Evolutionary conservation across 2,113 vertebrate genomes (phyloP).

Genomic region (Varanus komodoensis): DNA sequence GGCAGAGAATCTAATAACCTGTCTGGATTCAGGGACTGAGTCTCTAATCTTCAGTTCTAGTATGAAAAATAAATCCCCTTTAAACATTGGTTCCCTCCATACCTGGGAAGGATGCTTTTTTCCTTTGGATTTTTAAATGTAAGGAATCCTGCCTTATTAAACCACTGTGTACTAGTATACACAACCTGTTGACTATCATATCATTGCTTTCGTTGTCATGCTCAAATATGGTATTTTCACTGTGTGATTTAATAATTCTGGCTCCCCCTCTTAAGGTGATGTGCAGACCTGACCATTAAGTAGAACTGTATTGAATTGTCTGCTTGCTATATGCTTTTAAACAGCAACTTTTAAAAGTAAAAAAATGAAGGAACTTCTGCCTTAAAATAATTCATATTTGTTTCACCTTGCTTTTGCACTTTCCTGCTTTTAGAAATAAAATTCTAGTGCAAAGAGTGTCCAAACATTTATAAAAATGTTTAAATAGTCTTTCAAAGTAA

Average conservation of each 20-base stretch:
- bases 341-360: not conserved
- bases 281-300: not conserved
- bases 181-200: not conserved
- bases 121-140: too few species aligned
- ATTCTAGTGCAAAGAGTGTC: not conserved
- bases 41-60: not conserved
- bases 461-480: too few species aligned
- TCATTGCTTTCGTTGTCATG: not conserved
- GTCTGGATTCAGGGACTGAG: not conserved
- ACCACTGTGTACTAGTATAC: not conserved
- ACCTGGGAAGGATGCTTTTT: too few species aligned
- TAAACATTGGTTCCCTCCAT: not conserved
- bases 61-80: too few species aligned
- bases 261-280: not conserved
- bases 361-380: not conserved
- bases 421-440: not conserved
- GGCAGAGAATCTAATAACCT: not conserved
- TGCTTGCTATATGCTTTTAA: not conserved
- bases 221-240: not conserved
- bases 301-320: not conserved
- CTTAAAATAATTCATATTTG: not conserved
- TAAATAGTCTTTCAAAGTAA: slow-evolving; percentile 3
- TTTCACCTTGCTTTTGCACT: not conserved
- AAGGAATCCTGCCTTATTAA: not conserved
- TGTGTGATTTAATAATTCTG: not conserved